These are phyloP conservation scores for Nomada fabriciana DNA, from an alignment of 2,888 invertebrate genomes.

Conservation along the genomic window DNA sequence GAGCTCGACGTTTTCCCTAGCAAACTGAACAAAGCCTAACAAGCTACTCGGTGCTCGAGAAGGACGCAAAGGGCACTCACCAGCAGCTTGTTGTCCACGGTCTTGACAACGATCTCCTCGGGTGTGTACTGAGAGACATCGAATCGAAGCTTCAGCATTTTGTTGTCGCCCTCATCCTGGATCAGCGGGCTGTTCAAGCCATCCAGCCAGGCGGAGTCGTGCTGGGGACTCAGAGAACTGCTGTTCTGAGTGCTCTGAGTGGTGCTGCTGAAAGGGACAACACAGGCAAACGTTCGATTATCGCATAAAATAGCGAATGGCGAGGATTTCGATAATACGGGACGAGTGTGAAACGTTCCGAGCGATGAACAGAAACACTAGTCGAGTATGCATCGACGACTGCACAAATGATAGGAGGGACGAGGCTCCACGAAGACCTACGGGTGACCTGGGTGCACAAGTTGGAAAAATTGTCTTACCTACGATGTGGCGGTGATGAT, in stretches of 20 bases:
- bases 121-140: conserved; percentile 98
- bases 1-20: not conserved
- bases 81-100: conserved; percentile 98
- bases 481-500: conserved; percentile 45
- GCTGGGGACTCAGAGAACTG: conserved; percentile 84
- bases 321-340: not conserved
- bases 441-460: conserved; percentile 34
- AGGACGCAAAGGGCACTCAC: conserved; percentile 85
- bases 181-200: conserved; percentile 96
- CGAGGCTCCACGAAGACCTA: conserved; percentile 22
- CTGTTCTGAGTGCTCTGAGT: conserved; percentile 87
- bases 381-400: conserved; percentile 8
- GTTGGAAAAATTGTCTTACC: conserved; percentile 48
- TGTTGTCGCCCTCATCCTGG: conserved; percentile 97
- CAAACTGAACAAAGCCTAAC: conserved; percentile 11
- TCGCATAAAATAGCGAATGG: not conserved
- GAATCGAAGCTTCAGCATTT: conserved; percentile 97
- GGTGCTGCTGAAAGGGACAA: conserved; percentile 85
- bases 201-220: conserved; percentile 90
- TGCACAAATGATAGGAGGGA: conserved; percentile 8
- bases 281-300: conserved; percentile 41
- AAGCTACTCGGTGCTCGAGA: not conserved
- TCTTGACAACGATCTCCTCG: conserved; percentile 99
- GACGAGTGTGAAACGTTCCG: conserved; percentile 16
- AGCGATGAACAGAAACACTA: not conserved